Conservation (phyloP, 2,888 invertebrate species). For the Macropis europaea region DNA sequence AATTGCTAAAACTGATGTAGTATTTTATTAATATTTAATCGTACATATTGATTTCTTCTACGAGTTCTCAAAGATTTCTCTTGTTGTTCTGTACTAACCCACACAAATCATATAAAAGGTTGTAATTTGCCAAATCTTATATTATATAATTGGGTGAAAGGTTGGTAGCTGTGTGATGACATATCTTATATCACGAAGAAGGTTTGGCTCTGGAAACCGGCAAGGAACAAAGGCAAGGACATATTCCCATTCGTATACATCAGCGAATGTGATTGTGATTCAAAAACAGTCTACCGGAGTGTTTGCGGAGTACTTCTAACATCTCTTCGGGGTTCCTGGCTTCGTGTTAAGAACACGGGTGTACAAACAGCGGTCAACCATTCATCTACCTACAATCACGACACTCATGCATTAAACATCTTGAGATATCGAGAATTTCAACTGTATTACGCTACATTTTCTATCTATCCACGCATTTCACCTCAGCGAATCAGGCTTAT, state of each 20-base stretch:
- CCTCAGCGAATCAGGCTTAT: slow-evolving; percentile 3
- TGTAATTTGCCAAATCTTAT: too few species aligned
- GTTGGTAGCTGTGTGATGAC: slow-evolving; percentile 22
- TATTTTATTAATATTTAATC: too few species aligned
- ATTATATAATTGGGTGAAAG: too few species aligned
- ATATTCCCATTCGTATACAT: slow-evolving; percentile 1
- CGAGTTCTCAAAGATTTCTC: too few species aligned
- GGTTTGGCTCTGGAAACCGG: slow-evolving; percentile 25
- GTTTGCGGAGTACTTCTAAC: slow-evolving; percentile 71
- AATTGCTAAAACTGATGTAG: too few species aligned
- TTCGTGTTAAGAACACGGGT: slow-evolving; percentile 45
- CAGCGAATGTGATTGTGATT: slow-evolving; percentile 55
- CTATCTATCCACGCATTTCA: not conserved
- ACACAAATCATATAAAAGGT: too few species aligned
- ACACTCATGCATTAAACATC: slow-evolving; percentile 62
- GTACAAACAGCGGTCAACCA: slow-evolving; percentile 50
- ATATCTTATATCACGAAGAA: slow-evolving; percentile 21
- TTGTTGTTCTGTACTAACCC: too few species aligned
- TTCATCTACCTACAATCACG: slow-evolving; percentile 51
- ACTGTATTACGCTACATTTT: not conserved
- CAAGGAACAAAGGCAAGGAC: slow-evolving; percentile 25
- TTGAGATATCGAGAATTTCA: slow-evolving; percentile 35
- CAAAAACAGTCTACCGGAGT: slow-evolving; percentile 66
- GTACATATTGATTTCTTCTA: too few species aligned
- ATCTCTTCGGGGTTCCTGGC: slow-evolving; percentile 50